phyloP scores from a whole-genome alignment of 2,113 vertebrate species.

The Chascanopsetta lugubris region DNA sequence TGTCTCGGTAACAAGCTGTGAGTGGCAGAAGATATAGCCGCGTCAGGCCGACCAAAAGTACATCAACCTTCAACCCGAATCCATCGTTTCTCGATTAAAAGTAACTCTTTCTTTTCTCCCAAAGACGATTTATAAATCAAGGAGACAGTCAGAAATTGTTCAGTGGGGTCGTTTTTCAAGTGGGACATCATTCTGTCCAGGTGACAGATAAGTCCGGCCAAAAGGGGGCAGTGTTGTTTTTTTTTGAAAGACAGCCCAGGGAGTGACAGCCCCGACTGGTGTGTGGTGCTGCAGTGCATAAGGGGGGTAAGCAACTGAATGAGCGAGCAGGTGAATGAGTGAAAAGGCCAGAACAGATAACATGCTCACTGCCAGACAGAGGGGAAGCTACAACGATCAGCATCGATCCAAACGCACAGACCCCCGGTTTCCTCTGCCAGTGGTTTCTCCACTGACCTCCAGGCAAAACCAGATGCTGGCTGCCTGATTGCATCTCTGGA shows the following conservation, averaged over 20 bases:
- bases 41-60: conserved; percentile 72
- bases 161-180: conserved; percentile 65
- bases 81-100: conserved; percentile 46
- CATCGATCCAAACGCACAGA: conserved; percentile 70
- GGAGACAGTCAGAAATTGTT: conserved; percentile 67
- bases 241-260: conserved; percentile 62
- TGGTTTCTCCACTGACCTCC: conserved; percentile 56
- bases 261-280: conserved; percentile 30
- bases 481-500: conserved; percentile 61
- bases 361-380: conserved; percentile 74
- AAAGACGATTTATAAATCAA: conserved; percentile 75
- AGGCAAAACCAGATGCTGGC: conserved; percentile 53
- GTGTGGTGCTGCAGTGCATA: conserved; percentile 62
- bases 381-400: conserved; percentile 76
- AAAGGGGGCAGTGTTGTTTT: conserved; percentile 84
- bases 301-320: conserved; percentile 49
- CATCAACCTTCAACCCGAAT: conserved; percentile 69
- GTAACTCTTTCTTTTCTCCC: conserved; percentile 48
- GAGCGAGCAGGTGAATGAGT: conserved; percentile 58
- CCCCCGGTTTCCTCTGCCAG: conserved; percentile 57
- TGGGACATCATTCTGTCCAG: conserved; percentile 53
- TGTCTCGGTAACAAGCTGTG: conserved; percentile 76
- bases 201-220: conserved; percentile 59
- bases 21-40: conserved; percentile 69
- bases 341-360: conserved; percentile 71